Base-by-base conservation (phyloP, 2,888 invertebrate species). In the Heliconius charithonia region DNA sequence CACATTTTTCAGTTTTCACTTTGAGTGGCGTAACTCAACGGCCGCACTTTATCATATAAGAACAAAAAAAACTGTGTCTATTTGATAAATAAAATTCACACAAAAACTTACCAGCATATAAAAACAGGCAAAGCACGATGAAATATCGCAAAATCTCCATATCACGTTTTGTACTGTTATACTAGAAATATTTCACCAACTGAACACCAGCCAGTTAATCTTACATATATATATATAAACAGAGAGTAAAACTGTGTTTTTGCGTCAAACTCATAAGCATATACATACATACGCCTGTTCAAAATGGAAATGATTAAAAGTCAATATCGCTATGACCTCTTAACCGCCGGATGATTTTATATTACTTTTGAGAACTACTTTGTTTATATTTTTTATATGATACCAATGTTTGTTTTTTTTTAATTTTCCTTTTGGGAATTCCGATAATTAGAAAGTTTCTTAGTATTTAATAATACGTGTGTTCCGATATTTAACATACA, bases 141-240 rank as follows among this genome's bases (percentile, higher is more conserved):
- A 72, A 59, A 16, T 59, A 32, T 37, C 19, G 59, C 32, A 72
- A 25, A 6, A 59, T 7, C 56, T 59, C 72, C 72, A 72, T 72
- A n/a, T 22, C 13, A 37, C 56, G 72, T 25, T 13, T 3, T 37
- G 16, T 32, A 7, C 10, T 72, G 51, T 51, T 22, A 22, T 22
- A 22, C 22, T 59, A 6, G 13, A 16, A 10, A 37, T 16, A 4
- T 37, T 25, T 16, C 59, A 25, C 4, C 37, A 59, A 72, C 32
- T 72, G 72, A 59, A n/a, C 4, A 19, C 32, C 7, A n/a, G 22
- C 22, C 29, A 16, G 4, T n/a, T n/a, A 22, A 22, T 32, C 67
- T 37, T 67, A 67, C 37, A 67, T 67, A 37, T 67, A 67, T 67
- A 67, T 67, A 37, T 67, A 37, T 67, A 37, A 37, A 37, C 4